A percentile compares a stretch with the other conserved stretches of the same genome.
These are phyloP conservation scores for Anguilla japonica DNA, from an alignment of 2,113 vertebrate genomes.

Conservation along the genomic window DNA sequence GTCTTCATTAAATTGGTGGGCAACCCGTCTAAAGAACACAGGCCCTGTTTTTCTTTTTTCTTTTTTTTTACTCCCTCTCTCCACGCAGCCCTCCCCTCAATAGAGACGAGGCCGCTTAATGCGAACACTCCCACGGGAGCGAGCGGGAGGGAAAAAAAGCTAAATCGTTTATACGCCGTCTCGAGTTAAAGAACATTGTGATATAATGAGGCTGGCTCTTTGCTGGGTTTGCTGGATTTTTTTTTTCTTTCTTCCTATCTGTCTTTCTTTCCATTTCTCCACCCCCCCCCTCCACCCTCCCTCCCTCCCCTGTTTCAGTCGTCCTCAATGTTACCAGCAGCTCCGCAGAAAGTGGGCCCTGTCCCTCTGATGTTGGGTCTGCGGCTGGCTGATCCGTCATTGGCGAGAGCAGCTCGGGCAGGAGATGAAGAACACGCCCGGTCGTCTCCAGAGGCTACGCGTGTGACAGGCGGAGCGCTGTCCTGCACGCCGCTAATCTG, in stretches of 20 bases:
- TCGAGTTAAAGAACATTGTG: conserved; percentile 74
- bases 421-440: conserved; percentile 72
- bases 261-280: no score
- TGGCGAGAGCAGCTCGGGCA: conserved; percentile 77
- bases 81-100: conserved; percentile 59
- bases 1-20: conserved; percentile 89
- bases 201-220: conserved; percentile 66
- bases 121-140: conserved; percentile 62
- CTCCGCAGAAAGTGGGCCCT: conserved; percentile 76
- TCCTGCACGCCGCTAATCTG: conserved; percentile 64
- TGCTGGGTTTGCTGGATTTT: background rate
- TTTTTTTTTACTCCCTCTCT: background rate
- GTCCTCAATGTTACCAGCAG: conserved; percentile 70
- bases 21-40: conserved; percentile 79
- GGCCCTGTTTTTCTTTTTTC: background rate
- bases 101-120: conserved; percentile 60
- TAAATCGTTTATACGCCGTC: conserved; percentile 68
- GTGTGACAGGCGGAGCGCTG: conserved; percentile 82
- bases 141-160: conserved; percentile 44
- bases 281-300: conserved; percentile 46
- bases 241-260: background rate
- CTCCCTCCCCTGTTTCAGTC: conserved; percentile 26
- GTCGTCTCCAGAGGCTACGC: conserved; percentile 78
- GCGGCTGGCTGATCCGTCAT: conserved; percentile 37
- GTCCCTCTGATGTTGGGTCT: conserved; percentile 71